Percentiles rank a stretch among this genome's conserved stretches.
Evolutionary conservation across 2,888 invertebrate species (phyloP).

Genomic region (Temnothorax unifasciatus): DNA sequence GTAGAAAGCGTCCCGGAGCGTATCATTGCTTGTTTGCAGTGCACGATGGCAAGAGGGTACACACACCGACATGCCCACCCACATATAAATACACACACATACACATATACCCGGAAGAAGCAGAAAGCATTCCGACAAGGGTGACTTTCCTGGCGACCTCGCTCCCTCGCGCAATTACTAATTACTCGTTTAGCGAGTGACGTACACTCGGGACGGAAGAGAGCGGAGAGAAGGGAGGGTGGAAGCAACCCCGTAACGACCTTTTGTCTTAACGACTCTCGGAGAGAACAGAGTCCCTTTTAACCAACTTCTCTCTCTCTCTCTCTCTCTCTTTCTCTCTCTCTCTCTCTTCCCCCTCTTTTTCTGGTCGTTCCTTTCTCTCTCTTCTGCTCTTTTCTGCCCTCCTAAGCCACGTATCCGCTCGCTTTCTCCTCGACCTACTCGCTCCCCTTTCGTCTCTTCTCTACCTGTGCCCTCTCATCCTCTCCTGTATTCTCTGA

Average conservation of each 20-base stretch:
- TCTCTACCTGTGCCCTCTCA: conserved; percentile 14
- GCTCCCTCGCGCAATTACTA: conserved; percentile 73
- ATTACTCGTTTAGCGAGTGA: conserved; percentile 76
- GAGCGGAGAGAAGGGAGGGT: conserved; percentile 38
- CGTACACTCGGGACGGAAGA: conserved; percentile 65
- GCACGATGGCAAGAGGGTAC: conserved; percentile 17
- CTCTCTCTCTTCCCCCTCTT: background rate
- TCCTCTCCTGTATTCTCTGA: conserved; percentile 31
- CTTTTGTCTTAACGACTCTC: conserved; percentile 66
- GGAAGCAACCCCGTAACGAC: conserved; percentile 62
- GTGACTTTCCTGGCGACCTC: conserved; percentile 49
- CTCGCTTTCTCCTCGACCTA: conserved; percentile 42
- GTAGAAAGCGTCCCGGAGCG: conserved; percentile 46
- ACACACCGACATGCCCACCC: background rate
- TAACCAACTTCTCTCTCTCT: conserved; percentile 40
- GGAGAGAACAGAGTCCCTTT: conserved; percentile 57
- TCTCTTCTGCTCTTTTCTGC: conserved; percentile 27
- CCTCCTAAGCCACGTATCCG: conserved; percentile 15
- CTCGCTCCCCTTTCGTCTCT: conserved; percentile 45
- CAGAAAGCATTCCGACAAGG: conserved; percentile 23
- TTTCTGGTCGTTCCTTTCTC: background rate
- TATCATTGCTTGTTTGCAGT: conserved; percentile 57
- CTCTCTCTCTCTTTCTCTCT: background rate
- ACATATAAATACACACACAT: background rate
- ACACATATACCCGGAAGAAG: conserved; percentile 18